These are phyloP conservation scores for Nemopilema nomurai DNA, from an alignment of 30 jellyfish, hydroid and myxozoan genomes.

Conservation along the genomic window DNA sequence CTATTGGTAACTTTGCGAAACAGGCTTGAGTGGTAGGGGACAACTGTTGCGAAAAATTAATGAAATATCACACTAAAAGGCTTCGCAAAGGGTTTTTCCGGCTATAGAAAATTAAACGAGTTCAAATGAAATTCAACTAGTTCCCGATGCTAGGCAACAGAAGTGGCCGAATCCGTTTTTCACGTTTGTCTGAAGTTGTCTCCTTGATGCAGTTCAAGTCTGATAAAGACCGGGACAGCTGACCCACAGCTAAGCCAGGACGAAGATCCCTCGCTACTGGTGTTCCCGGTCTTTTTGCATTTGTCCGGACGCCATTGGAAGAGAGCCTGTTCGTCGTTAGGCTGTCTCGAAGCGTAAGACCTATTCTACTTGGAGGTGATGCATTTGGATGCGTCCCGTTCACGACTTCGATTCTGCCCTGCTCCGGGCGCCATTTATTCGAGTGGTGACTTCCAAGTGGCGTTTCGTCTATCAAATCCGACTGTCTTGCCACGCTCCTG, in stretches of 20 bases:
- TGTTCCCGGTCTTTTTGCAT: constrained; percentile 38
- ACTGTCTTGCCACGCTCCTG: not conserved
- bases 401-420: too few species aligned
- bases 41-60: too few species aligned
- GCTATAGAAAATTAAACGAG: too few species aligned
- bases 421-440: not conserved
- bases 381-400: too few species aligned
- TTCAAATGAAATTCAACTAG: too few species aligned
- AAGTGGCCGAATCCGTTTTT: not conserved
- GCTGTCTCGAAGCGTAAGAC: not conserved
- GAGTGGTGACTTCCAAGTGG: not conserved
- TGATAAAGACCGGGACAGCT: constrained; percentile 29
- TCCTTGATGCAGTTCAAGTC: constrained; percentile 34
- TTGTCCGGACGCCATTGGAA: not conserved
- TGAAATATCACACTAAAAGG: too few species aligned
- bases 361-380: not conserved
- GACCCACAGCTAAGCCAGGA: constrained; percentile 13
- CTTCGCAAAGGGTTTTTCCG: too few species aligned
- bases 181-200: not conserved
- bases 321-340: not conserved
- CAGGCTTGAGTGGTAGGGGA: too few species aligned
- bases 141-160: constrained; percentile 8
- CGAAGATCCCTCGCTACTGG: constrained; percentile 40
- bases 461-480: not conserved
- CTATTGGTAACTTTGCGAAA: too few species aligned